A percentile compares a stretch with the other conserved stretches of the same genome.
Evolutionary conservation across 2,888 invertebrate genomes (phyloP).

Genomic region (Microctonus aethiopoides): DNA sequence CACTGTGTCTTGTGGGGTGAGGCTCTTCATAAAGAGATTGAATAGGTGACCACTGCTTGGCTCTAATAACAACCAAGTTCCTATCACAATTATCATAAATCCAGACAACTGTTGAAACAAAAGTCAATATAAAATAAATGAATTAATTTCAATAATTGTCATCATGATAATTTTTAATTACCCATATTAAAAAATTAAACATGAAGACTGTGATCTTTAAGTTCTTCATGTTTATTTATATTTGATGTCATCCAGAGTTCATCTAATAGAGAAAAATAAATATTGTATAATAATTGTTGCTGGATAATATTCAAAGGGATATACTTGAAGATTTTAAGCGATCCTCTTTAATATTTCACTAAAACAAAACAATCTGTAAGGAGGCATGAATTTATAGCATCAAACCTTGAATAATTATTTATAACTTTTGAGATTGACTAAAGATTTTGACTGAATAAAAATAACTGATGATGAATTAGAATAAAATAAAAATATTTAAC

Average conservation of each 20-base stretch:
- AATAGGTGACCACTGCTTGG: slow-evolving; percentile 69
- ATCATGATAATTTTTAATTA: slow-evolving; percentile 38
- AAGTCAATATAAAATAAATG: too few species aligned
- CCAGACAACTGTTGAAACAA: slow-evolving; percentile 70
- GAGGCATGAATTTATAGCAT: too few species aligned
- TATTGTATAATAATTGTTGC: not conserved
- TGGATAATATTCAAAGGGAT: not conserved
- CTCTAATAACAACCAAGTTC: slow-evolving; percentile 70
- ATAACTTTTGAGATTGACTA: too few species aligned
- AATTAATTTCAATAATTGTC: not conserved
- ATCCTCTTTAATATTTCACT: not conserved
- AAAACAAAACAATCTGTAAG: not conserved
- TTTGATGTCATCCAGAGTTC: slow-evolving; percentile 47
- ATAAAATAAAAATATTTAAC: not conserved
- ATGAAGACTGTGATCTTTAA: slow-evolving; percentile 59
- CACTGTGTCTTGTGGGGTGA: slow-evolving; percentile 66
- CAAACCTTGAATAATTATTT: too few species aligned
- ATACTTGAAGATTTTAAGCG: not conserved
- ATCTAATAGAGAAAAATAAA: slow-evolving; percentile 45
- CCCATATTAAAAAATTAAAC: slow-evolving; percentile 63
- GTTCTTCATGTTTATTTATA: slow-evolving; percentile 57
- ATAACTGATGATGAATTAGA: too few species aligned
- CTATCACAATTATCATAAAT: slow-evolving; percentile 69
- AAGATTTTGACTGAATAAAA: too few species aligned
- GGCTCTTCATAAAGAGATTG: slow-evolving; percentile 67